These are phyloP conservation scores for Pseudocheirus occidentalis DNA, from an alignment of 2,797 vertebrate species.

Conservation along the genomic window DNA sequence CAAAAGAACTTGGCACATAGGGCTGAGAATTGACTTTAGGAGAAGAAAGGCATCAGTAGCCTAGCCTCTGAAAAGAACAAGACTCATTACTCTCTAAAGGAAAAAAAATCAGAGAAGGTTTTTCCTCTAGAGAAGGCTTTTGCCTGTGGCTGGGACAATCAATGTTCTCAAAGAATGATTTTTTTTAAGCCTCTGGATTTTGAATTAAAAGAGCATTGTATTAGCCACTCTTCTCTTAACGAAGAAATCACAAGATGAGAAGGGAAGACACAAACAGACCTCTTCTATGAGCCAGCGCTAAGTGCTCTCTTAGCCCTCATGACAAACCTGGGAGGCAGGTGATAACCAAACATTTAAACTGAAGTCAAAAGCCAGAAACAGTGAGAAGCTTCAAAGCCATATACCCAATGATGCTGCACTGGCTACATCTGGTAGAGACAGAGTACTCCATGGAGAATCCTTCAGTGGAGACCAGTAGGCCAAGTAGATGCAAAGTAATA, in stretches of 20 bases:
- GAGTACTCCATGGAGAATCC: not conserved
- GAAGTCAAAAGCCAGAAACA: not conserved
- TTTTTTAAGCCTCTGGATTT: not conserved
- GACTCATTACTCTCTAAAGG: not conserved
- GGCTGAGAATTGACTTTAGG: not conserved
- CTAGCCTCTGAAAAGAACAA: not conserved
- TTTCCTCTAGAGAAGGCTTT: not conserved
- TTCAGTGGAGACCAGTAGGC: not conserved
- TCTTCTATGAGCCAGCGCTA: not conserved
- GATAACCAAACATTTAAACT: not conserved
- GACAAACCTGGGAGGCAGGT: not conserved
- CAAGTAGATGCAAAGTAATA: not conserved
- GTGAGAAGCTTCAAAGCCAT: not conserved
- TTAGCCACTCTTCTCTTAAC: not conserved
- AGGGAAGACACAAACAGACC: not conserved
- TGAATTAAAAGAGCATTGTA: not conserved
- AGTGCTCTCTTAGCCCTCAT: not conserved
- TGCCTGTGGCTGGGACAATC: not conserved
- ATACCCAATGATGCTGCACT: not conserved
- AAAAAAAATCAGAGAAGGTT: not conserved
- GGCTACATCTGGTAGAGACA: not conserved
- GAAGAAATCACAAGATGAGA: not conserved
- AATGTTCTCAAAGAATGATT: not conserved
- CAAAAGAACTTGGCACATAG: not conserved
- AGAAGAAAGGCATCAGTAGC: not conserved